phyloP scores from a whole-genome alignment of 2,888 invertebrate species.

The Hypsopygia costalis region DNA sequence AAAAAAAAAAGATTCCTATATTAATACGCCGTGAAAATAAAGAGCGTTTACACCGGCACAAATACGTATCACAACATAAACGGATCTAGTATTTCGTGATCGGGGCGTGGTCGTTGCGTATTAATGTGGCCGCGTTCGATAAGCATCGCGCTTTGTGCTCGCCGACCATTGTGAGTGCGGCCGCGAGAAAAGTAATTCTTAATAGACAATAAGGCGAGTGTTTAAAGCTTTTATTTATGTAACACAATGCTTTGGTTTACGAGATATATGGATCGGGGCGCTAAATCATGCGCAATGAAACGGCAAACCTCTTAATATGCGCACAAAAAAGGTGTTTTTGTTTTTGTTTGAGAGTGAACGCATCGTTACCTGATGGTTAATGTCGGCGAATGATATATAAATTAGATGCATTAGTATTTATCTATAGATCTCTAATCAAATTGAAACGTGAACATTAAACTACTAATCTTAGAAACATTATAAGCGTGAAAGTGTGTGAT shows the following conservation, averaged over 20 bases:
- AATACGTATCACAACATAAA: conserved; percentile 49
- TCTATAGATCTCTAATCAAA: no score
- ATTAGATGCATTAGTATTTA: no score
- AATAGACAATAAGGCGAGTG: conserved; percentile 73
- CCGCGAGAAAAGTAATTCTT: conserved; percentile 74
- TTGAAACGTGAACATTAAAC: no score
- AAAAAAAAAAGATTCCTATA: no score
- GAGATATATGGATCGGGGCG: conserved; percentile 50
- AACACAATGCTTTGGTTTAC: conserved; percentile 61
- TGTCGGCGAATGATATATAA: no score
- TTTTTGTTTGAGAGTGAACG: conserved; percentile 6
- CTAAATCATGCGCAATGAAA: conserved; percentile 26
- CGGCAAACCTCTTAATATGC: conserved; percentile 14
- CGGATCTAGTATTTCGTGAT: conserved; percentile 73
- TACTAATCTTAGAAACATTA: no score
- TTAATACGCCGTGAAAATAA: conserved; percentile 17
- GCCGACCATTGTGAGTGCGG: conserved; percentile 67
- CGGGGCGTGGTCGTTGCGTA: conserved; percentile 71
- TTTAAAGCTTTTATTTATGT: conserved; percentile 76
- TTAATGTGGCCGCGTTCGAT: conserved; percentile 65
- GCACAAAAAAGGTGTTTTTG: conserved; percentile 16
- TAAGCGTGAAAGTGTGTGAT: no score
- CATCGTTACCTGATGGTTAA: neutral
- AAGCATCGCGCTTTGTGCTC: conserved; percentile 66
- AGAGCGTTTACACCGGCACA: conserved; percentile 13